Evolutionary conservation across 2,797 vertebrate genomes (phyloP), one percentile per base, ranked within the genome.

Genomic region (Orestias chungarensis): DNA sequence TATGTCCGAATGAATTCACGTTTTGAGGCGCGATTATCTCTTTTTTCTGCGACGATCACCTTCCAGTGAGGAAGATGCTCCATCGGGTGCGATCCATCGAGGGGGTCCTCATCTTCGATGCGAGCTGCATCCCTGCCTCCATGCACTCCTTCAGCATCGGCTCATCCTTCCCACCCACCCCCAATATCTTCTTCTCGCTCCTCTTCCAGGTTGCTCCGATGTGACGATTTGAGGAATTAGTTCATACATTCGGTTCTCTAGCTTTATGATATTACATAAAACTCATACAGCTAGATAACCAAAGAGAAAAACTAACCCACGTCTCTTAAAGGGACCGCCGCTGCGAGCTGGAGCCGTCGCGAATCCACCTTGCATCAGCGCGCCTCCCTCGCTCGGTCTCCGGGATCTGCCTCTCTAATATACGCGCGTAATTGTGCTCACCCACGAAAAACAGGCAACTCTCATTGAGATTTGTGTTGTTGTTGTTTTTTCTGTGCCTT

Each of bases 231-330:
- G 87, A 83, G 68, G 94, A 87, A 95, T 65, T 91, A 95, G 96
- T 96, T 97, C 95, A 87, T 97, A 97, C 96, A 94, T 97, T 97
- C 96, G 96, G 96, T 97, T 97, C 95, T 97, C 96, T 97, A 97
- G 96, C 96, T 97, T 97, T 97, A 97, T 97, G 96, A 97, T 94
- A 96, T 96, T 95, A 94, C 94, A 95, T 95, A 94, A n/a, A 93
- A 96, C 96, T 97, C 96, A 98, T 98, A 98, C 96, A 98, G 97
- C 97, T 98, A 98, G 97, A 98, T 97, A 98, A 98, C 97, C 97
- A 97, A 98, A 98, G 97, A 98, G 93, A 98, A 95, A 97, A 98
- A 96, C 96, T 95, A 92, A 92, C 92, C 95, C 94, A 96, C 85
- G 86, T 93, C 89, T 94, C 94, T 95, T 95, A 95, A 95, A 95